phyloP scores from a whole-genome alignment of 2,888 invertebrate species.

The Ypsolopha scabrella region DNA sequence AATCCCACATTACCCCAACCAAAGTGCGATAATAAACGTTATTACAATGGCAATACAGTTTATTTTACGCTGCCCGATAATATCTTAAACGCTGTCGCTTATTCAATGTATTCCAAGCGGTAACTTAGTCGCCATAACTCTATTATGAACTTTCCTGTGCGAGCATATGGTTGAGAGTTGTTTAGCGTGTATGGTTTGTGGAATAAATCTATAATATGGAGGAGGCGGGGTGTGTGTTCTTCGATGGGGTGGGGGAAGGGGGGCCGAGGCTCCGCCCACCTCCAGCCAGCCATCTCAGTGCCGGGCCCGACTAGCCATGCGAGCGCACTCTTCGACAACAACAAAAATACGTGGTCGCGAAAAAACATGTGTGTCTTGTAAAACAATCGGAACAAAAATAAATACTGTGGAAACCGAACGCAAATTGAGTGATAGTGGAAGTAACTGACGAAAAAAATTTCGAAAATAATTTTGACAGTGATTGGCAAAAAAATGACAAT shows the following conservation, averaged over 20 bases:
- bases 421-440: slow-evolving; percentile 8
- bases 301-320: slow-evolving; percentile 31
- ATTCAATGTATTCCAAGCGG: slow-evolving; percentile 62
- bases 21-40: slow-evolving; percentile 31
- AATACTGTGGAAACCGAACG: slow-evolving; percentile 12
- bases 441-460: slow-evolving; percentile 8
- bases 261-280: slow-evolving; percentile 46
- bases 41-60: slow-evolving; percentile 26
- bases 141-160: slow-evolving; percentile 54
- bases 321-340: slow-evolving; percentile 23
- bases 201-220: slow-evolving; percentile 70
- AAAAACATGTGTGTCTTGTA: slow-evolving; percentile 14
- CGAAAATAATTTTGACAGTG: neutral
- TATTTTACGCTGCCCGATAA: slow-evolving; percentile 25
- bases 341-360: slow-evolving; percentile 11
- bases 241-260: slow-evolving; percentile 41
- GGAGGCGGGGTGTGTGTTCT: slow-evolving; percentile 65
- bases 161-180: slow-evolving; percentile 62
- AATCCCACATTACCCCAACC: slow-evolving; percentile 33
- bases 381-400: slow-evolving; percentile 11
- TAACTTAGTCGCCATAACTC: slow-evolving; percentile 57
- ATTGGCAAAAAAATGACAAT: slow-evolving; percentile 3
- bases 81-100: slow-evolving; percentile 46
- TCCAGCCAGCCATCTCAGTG: slow-evolving; percentile 58
- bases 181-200: slow-evolving; percentile 46